A percentile compares a stretch with the other conserved stretches of the same genome.
These are phyloP conservation scores for Andrena fulva DNA, from an alignment of 2,888 invertebrate species.

Conservation along the genomic window DNA sequence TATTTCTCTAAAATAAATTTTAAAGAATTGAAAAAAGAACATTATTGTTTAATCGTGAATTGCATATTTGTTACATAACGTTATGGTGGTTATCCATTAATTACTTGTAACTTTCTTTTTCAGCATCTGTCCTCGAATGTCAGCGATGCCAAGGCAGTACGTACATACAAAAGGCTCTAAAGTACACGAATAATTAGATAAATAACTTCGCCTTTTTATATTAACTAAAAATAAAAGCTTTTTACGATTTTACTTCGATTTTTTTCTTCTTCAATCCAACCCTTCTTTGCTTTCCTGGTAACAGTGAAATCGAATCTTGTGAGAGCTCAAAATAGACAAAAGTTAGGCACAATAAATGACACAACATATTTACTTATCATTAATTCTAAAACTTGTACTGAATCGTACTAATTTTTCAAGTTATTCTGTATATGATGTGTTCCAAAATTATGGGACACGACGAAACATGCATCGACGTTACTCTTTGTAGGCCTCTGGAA, in stretches of 20 bases:
- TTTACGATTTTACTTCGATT: slow-evolving; percentile 32
- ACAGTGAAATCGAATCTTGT: neutral
- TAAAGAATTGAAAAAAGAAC: neutral
- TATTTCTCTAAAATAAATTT: neutral
- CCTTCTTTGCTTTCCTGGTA: neutral
- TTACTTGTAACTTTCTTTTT: slow-evolving; percentile 10
- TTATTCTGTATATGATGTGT: neutral
- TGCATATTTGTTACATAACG: neutral
- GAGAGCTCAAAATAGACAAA: neutral
- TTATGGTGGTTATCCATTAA: slow-evolving; percentile 1
- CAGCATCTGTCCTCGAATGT: slow-evolving; percentile 77
- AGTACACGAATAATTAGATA: slow-evolving; percentile 58
- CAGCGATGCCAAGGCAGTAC: slow-evolving; percentile 74
- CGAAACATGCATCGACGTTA: too few relatives aligned
- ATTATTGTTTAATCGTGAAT: neutral
- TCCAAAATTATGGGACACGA: too few relatives aligned
- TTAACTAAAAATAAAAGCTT: slow-evolving; percentile 55
- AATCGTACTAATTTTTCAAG: neutral
- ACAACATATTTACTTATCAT: neutral
- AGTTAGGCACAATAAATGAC: neutral
- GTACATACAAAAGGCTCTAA: slow-evolving; percentile 80
- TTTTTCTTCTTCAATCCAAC: neutral
- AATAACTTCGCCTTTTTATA: slow-evolving; percentile 45
- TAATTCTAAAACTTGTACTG: neutral
- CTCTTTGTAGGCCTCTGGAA: too few relatives aligned